Conservation (phyloP, 1,140 invertebrate genomes). For the Orius insidiosus region DNA sequence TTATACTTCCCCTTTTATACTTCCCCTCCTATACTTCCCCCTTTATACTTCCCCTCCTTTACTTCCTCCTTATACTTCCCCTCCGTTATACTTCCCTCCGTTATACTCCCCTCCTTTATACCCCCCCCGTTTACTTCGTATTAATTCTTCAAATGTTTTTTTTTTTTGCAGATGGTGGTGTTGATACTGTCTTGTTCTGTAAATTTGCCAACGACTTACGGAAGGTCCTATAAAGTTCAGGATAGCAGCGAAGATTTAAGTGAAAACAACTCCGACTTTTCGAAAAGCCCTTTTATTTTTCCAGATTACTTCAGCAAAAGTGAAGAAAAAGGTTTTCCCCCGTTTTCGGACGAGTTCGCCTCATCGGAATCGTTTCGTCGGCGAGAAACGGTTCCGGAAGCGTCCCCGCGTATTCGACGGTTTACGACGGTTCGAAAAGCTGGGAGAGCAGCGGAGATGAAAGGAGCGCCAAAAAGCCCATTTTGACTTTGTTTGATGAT, state of each 20-base stretch:
- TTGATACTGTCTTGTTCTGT: neutral
- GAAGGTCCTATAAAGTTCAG: neutral
- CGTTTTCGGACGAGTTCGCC: neutral
- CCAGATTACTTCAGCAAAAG: slow-evolving; percentile 3
- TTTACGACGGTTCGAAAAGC: neutral
- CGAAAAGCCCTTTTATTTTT: neutral
- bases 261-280: neutral
- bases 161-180: slow-evolving; percentile 16
- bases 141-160: too few relatives aligned
- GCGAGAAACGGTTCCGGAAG: neutral
- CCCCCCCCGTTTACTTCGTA: too few relatives aligned
- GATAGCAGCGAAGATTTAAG: slow-evolving; percentile 1
- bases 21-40: too few relatives aligned
- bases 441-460: neutral
- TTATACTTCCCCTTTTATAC: too few relatives aligned
- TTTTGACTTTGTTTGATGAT: slow-evolving; percentile 9
- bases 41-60: too few relatives aligned
- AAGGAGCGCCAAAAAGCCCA: slow-evolving; percentile 1
- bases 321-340: neutral
- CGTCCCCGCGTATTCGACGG: neutral
- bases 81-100: too few relatives aligned
- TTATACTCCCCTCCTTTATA: too few relatives aligned
- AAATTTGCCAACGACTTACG: neutral
- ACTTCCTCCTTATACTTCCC: too few relatives aligned
- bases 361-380: neutral